Base-by-base conservation (phyloP, 2,113 vertebrate genomes). In the Herpetotheres cachinnans region DNA sequence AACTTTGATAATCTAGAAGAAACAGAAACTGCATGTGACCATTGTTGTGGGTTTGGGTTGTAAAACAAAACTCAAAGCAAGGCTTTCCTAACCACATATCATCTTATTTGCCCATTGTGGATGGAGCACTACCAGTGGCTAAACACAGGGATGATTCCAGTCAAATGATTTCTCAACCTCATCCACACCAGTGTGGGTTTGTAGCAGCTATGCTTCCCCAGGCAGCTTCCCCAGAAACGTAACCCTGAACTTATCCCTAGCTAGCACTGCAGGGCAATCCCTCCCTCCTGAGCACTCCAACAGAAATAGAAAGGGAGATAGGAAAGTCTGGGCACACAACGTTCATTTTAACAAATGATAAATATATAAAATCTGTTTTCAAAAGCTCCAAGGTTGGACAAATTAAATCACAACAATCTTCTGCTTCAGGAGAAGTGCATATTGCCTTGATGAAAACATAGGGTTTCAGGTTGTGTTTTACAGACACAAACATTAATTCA, bases 281-380 rank as follows among this genome's bases (percentile, higher is more conserved):
- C 30, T 66, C 30, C 40, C 22, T 80, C n/a, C 42, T 0, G 0
- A 50, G 29, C 1, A 1, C 58, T 90, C 4, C 2, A 40, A 50
- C 11, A 67, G 59, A 55, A 87, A 36, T 5, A 67, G 27, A 82
- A 74, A 86, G 27, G 16, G 24, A 25, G 27, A 11, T 2, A 49
- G 32, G 47, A 71, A 96, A 71, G 50, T 70, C 17, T 86, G 50
- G 50, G 21, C 26, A 19, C 20, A 42, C 6, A 65, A 21, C 8
- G 5, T 8, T 78, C 7, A 22, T 62, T 79, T 90, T 5, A 29
- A 27, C 49, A 89, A 65, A 82, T 4, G 6, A 62, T 80, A 61
- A 69, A 42, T 49, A 65, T 7, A n/a, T 9, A 44, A 61, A 83
- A 36, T 24, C 13, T 30, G 11, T 16, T 83, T 91, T 94, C 40